phyloP scores from a whole-genome alignment of 2,113 vertebrate genomes.

The Neodontobutis hainanensis region DNA sequence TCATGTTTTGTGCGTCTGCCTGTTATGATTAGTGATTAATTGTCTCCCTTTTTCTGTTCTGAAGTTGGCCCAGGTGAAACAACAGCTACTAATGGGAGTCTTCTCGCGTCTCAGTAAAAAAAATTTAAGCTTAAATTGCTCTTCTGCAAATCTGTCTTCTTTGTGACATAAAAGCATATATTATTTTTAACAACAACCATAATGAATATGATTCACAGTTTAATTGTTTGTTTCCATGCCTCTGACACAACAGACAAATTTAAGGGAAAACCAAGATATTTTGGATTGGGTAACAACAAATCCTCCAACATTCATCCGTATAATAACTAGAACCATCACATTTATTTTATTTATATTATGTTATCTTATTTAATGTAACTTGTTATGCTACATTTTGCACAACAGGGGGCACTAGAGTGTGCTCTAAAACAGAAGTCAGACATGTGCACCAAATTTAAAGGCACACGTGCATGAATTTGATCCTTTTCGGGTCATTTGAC shows the following conservation, averaged over 20 bases:
- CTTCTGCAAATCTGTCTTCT: conserved; percentile 55
- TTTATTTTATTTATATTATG: no score
- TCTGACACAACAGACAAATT: no score
- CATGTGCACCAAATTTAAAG: no score
- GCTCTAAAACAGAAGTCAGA: no score
- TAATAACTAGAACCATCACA: no score
- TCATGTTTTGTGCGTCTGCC: conserved; percentile 4
- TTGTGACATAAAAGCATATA: conserved; percentile 24
- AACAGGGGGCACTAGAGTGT: no score
- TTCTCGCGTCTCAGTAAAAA: conserved; percentile 17
- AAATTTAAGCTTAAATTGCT: conserved; percentile 49
- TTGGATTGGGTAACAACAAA: conserved; percentile 21
- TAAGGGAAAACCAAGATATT: background rate
- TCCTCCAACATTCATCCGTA: conserved; percentile 17
- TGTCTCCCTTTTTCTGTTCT: conserved; percentile 15
- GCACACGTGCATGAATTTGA: no score
- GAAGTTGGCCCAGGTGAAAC: conserved; percentile 51
- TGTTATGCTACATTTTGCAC: no score
- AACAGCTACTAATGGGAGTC: conserved; percentile 36
- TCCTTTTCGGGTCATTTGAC: no score
- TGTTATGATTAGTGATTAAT: conserved; percentile 21
- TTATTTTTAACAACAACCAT: conserved; percentile 27
- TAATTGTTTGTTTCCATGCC: conserved; percentile 12
- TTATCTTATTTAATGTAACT: no score
- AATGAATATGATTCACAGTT: conserved; percentile 20